Evolutionary conservation across 2,113 vertebrate species (phyloP).

Genomic region (Mixornis gularis): DNA sequence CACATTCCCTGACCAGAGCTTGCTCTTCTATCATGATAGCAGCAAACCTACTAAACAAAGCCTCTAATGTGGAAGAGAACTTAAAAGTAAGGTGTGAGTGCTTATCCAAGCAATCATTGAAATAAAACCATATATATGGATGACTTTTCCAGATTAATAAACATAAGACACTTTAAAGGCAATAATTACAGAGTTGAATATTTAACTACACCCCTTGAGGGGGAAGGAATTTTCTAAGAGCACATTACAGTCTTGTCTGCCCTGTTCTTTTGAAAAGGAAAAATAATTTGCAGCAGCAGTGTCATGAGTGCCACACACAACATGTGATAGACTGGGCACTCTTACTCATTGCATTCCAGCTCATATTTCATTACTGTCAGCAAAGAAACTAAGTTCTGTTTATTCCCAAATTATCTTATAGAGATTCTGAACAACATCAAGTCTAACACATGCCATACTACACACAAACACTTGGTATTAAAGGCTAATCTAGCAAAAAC

Average conservation of each 20-base stretch:
- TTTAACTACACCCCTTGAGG: neutral
- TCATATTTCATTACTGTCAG: neutral
- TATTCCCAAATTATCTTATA: neutral
- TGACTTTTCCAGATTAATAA: neutral
- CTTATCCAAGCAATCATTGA: neutral
- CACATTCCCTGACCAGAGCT: neutral
- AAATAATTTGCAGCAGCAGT: neutral
- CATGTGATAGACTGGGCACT: neutral
- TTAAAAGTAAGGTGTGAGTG: neutral
- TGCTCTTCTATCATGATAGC: neutral
- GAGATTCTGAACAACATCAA: neutral
- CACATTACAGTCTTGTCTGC: neutral
- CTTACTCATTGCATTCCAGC: neutral
- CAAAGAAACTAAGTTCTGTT: neutral
- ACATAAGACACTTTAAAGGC: neutral
- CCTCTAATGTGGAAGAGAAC: neutral
- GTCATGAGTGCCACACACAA: neutral
- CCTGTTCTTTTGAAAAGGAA: neutral
- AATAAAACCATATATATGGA: neutral
- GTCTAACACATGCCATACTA: neutral
- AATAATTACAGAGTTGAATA: neutral
- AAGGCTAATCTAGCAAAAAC: neutral
- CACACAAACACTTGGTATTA: neutral
- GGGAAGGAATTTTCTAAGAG: neutral
- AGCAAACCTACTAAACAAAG: neutral